Percentiles rank a stretch among this genome's conserved stretches.
These are phyloP conservation scores for Heliocidaris erythrogramma DNA, from an alignment of 35 echinoderm and acorn worm genomes.

Conservation along the genomic window DNA sequence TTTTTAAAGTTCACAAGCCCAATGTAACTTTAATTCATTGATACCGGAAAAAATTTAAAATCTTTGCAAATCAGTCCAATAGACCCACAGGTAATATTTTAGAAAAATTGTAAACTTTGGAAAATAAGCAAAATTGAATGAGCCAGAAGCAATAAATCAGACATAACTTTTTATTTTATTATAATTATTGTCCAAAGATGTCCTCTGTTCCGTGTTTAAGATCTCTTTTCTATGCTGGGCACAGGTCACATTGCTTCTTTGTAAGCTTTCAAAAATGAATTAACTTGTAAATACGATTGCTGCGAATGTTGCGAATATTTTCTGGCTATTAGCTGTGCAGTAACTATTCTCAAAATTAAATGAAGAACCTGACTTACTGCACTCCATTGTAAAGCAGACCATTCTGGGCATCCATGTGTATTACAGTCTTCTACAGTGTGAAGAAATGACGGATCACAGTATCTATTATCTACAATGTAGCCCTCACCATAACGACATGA, in stretches of 20 bases:
- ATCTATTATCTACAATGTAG: slow-evolving; percentile 1
- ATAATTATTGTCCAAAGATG: not conserved
- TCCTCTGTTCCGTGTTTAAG: no score
- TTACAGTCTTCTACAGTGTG: slow-evolving; percentile 56
- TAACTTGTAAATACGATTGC: no score
- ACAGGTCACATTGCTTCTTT: no score
- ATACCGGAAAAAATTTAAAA: no score
- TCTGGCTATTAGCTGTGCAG: not conserved
- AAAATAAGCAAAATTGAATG: not conserved
- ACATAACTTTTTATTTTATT: not conserved
- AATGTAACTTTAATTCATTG: no score
- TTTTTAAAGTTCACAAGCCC: no score
- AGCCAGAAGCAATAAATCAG: not conserved
- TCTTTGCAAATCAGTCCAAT: no score
- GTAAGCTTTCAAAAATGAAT: no score
- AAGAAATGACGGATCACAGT: slow-evolving; percentile 49
- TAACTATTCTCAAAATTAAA: not conserved
- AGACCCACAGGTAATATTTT: no score
- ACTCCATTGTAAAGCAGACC: slow-evolving; percentile 57
- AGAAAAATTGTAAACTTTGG: no score
- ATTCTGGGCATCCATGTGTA: slow-evolving; percentile 53
- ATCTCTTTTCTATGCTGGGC: no score
- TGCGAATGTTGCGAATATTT: not conserved
- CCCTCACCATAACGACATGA: slow-evolving; percentile 50
- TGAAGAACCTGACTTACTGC: slow-evolving; percentile 52